Base-by-base conservation (phyloP, 2,113 vertebrate genomes). In the Laterallus jamaicensis region DNA sequence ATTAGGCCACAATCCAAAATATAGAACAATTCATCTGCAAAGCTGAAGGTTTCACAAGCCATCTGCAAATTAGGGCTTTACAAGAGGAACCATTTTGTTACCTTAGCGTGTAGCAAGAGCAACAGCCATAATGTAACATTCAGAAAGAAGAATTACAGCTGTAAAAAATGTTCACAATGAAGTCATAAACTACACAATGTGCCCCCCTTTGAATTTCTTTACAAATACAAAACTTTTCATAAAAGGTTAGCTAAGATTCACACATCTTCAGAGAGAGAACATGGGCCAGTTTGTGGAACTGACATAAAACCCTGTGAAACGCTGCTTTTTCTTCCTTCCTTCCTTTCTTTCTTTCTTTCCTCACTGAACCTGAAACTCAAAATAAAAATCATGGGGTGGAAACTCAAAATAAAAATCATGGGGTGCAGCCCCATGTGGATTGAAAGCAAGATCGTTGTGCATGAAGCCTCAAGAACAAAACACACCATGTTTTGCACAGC, bases 71-170 rank as follows among this genome's bases (percentile, higher is more conserved):
- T 47, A 90, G 42, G 17, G 10, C 54, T 94, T 93, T 94, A 86
- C 15, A 86, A 89, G 58, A 75, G 47, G 35, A 88, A 90, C 80
- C 84, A 76, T 96, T 94, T 95, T 95, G 90, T 90, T 95, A 86
- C 90, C 42, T 90, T 71, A 81, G 17, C 71, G n/a, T 74, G 25
- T 3, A 93, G 92, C 78, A 78, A 64, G 37, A 75, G 74, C 88
- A 90, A 80, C 82, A 93, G 63, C 79, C 77, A 59, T 59, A 87
- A 83, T 47, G 49, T 40, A 92, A 78, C 76, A 75, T 92, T 69
- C 88, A 95, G 92, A 88, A 95, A 82, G 90, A 95, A 92, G 74
- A 79, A 94, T 93, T 94, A 90, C 81, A 92, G 82, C 71, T 92
- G 76, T 77, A 83, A 95, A 87, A 95, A 88, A 88, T 88, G 93